phyloP scores from a whole-genome alignment of 1,140 invertebrate species.

The Orchesella cincta region DNA sequence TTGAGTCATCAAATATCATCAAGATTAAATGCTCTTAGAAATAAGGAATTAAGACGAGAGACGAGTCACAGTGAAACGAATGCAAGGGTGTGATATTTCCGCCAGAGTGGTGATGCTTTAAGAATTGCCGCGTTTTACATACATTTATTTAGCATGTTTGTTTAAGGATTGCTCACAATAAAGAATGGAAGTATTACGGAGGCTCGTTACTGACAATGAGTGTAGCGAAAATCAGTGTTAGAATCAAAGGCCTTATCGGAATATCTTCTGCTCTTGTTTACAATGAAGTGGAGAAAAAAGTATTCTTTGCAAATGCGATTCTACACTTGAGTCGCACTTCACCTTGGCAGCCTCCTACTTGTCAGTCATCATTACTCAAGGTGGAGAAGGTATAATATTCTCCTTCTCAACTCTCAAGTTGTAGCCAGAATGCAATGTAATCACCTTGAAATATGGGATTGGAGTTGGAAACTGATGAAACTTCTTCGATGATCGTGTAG shows the following conservation, averaged over 20 bases:
- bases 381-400: background rate
- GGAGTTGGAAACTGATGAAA: background rate
- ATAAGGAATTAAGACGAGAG: background rate
- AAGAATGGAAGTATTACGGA: background rate
- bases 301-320: background rate
- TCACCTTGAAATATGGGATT: background rate
- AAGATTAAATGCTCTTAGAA: no score
- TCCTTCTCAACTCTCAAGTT: no score
- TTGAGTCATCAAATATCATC: no score
- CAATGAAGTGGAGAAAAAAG: background rate
- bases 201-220: background rate
- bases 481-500: no score
- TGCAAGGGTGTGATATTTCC: background rate
- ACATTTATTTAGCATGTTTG: background rate
- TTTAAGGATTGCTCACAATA: background rate
- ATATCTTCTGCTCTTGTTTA: background rate
- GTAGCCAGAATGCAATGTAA: no score
- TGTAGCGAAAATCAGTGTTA: background rate
- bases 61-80: background rate
- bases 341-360: background rate
- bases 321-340: background rate
- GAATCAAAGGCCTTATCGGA: background rate
- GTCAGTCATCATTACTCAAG: conserved; percentile 8
- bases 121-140: background rate
- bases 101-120: background rate